Evolutionary conservation across 2,888 invertebrate species (phyloP).

Genomic region (Linnaemya vulpina): DNA sequence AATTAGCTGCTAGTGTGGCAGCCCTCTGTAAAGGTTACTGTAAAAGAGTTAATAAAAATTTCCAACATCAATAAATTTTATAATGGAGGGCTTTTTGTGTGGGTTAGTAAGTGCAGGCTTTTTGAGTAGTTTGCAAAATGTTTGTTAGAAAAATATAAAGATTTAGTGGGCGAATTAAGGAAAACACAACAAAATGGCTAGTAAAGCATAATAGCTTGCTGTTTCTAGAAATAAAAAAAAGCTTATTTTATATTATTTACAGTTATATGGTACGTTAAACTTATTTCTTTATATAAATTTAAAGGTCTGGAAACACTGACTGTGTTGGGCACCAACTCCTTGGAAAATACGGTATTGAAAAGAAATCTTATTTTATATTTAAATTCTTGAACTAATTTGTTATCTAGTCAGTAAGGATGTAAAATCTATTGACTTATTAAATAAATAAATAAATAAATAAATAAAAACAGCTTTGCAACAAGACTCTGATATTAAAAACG

Average conservation of each 20-base stretch:
- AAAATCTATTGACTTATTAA: too few relatives aligned
- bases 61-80: not conserved
- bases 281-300: not conserved
- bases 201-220: slow-evolving; percentile 29
- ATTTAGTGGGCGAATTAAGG: slow-evolving; percentile 16
- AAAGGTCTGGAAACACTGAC: slow-evolving; percentile 29
- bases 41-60: slow-evolving; percentile 68
- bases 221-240: slow-evolving; percentile 37
- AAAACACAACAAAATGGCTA: slow-evolving; percentile 62
- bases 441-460: too few relatives aligned
- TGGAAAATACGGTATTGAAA: too few relatives aligned
- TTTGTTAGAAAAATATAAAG: slow-evolving; percentile 66
- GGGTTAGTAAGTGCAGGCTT: slow-evolving; percentile 27
- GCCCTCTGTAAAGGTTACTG: slow-evolving; percentile 81
- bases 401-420: too few relatives aligned
- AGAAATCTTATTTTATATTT: too few relatives aligned
- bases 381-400: too few relatives aligned
- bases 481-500: too few relatives aligned
- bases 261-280: not conserved
- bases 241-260: slow-evolving; percentile 28
- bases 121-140: slow-evolving; percentile 45
- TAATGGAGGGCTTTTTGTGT: not conserved
- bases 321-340: not conserved
- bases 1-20: slow-evolving; percentile 78
- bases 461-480: too few relatives aligned